Base-by-base conservation (phyloP, 2,113 vertebrate species). In the Aepyceros melampus region DNA sequence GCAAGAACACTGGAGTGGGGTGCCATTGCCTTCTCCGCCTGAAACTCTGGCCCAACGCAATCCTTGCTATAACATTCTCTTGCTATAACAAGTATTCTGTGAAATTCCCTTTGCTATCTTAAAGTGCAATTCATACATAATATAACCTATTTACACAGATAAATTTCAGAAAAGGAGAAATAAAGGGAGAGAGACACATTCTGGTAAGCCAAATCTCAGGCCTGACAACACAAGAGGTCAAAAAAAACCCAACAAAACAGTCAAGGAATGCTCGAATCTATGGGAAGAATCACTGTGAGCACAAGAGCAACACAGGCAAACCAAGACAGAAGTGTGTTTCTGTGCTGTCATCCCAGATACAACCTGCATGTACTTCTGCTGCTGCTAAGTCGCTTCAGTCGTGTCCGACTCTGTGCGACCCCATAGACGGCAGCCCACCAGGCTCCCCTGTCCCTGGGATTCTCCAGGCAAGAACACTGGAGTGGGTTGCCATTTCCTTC, bases 101-200 rank as follows among this genome's bases (percentile, higher is more conserved):
- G 58, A 71, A 0, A 9, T 43, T 19, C 19, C 36, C 71, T 74
- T 92, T 82, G 56, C 31, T 67, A 45, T 58, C 47, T 45, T 43
- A 56, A 94, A 81, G 81, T 47, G n/a, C 53, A 56, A 64, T 33
- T 49, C 58, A 82, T 1, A 43, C 31, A 56, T 19, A 81, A 53
- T n/a, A 67, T 55, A 92, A 89, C 17, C 9, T 92, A 94, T 16
- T 6, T 21, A 85, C 14, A 95, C 9, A 45, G 0, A 67, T n/a
- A 55, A 84, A 58, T 53, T 86, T 29, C 51, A 93, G 56, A 85
- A 85, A 95, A 60, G 36, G 23, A 81, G 47, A 86, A 89, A 62
- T 40, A 74, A 89, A 49, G n/a, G 13, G n/a, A 10, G 31, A 76
- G 60, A 29, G 10, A 91, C 67, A 33, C 14, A 40, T 49, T 55